Evolutionary conservation across 2,888 invertebrate genomes (phyloP).

Genomic region (Thelaira solivaga): DNA sequence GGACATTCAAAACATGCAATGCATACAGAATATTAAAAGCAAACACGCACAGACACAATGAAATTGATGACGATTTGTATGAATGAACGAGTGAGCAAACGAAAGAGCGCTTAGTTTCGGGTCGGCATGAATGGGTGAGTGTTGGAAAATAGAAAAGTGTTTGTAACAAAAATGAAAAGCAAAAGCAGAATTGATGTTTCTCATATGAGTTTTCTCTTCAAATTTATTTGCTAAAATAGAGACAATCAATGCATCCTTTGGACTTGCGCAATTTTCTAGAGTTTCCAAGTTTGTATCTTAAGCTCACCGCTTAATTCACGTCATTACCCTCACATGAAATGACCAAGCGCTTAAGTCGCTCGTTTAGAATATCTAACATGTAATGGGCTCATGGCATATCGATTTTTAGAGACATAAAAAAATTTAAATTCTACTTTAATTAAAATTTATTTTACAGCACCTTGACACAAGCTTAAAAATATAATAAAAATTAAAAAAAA

Average conservation of each 20-base stretch:
- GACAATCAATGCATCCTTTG: neutral
- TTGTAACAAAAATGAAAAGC: neutral
- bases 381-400: too few relatives aligned
- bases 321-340: too few relatives aligned
- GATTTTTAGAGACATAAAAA: too few relatives aligned
- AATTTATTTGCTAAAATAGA: neutral
- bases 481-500: too few relatives aligned
- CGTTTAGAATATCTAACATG: too few relatives aligned
- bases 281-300: conserved; percentile 27
- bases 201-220: conserved; percentile 8
- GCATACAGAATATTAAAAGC: conserved; percentile 75
- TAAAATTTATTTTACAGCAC: too few relatives aligned
- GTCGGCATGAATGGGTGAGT: neutral
- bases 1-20: conserved; percentile 77
- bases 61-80: conserved; percentile 22
- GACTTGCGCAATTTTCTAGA: conserved; percentile 43
- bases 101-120: neutral
- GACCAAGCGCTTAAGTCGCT: too few relatives aligned
- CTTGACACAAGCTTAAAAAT: too few relatives aligned
- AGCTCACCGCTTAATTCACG: too few relatives aligned
- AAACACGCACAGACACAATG: conserved; percentile 20
- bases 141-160: neutral
- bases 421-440: too few relatives aligned
- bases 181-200: conserved; percentile 6
- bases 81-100: conserved; percentile 26